These are phyloP conservation scores for Calidris pugnax DNA, from an alignment of 2,113 vertebrate genomes.

Conservation along the genomic window DNA sequence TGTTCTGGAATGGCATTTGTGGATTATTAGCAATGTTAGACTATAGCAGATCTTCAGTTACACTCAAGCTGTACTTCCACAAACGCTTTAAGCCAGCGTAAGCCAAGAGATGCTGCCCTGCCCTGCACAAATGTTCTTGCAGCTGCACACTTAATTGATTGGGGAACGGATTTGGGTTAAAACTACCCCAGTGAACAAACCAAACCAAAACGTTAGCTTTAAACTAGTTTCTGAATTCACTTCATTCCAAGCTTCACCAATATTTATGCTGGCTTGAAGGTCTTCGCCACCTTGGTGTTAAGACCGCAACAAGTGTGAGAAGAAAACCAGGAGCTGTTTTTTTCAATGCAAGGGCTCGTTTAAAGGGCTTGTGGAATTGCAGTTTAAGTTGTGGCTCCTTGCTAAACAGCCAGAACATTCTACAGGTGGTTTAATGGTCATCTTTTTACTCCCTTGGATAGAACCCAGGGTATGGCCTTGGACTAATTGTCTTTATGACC, in stretches of 20 bases:
- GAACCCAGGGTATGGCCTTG: background rate
- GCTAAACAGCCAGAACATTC: background rate
- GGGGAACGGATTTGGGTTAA: background rate
- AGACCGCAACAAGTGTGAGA: background rate
- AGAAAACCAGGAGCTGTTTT: background rate
- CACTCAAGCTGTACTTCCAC: constrained; percentile 27
- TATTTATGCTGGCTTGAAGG: background rate
- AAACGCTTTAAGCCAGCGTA: constrained; percentile 40
- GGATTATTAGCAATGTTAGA: constrained; percentile 39
- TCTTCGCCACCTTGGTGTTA: background rate
- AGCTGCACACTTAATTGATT: constrained; percentile 33
- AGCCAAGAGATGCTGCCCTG: constrained; percentile 51
- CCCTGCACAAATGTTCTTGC: constrained; percentile 56
- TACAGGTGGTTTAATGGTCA: background rate
- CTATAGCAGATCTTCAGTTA: constrained; percentile 50
- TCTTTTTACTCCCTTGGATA: background rate
- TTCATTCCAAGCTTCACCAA: background rate
- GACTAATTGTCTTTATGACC: background rate
- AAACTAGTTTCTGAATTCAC: background rate
- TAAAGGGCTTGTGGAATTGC: background rate
- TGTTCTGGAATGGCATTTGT: constrained; percentile 57
- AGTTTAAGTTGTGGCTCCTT: background rate
- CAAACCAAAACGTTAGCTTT: background rate
- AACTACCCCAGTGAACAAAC: background rate
- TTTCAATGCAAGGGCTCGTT: background rate